phyloP scores from a whole-genome alignment of 2,888 invertebrate genomes.

The Tanytarsus gracilentus region DNA sequence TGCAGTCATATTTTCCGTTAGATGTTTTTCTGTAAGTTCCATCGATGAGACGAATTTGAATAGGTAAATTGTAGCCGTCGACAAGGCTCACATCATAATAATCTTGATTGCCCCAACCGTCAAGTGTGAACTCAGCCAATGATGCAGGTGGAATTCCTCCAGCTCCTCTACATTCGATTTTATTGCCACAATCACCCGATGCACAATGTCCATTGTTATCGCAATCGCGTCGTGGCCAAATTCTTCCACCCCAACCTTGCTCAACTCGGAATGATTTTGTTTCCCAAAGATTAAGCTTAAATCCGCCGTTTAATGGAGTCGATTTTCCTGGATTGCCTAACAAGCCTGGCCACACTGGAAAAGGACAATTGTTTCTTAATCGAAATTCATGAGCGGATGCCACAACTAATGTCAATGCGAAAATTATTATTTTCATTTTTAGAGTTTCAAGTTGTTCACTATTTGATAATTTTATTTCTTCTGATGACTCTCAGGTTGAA shows the following conservation, averaged over 20 bases:
- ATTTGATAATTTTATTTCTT: no score
- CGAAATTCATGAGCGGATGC: neutral
- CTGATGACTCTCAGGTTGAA: no score
- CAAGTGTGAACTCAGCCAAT: constrained; percentile 43
- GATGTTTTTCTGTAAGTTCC: constrained; percentile 31
- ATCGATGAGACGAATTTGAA: constrained; percentile 34
- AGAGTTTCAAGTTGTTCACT: neutral
- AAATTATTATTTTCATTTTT: neutral
- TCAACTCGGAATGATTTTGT: constrained; percentile 32
- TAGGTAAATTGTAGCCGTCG: constrained; percentile 45
- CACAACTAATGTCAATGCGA: neutral
- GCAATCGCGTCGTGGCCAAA: constrained; percentile 45
- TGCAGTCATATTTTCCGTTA: constrained; percentile 39
- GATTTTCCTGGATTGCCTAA: neutral
- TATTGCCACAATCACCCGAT: constrained; percentile 42
- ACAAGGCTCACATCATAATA: constrained; percentile 47
- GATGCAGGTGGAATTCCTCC: constrained; percentile 43
- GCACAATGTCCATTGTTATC: constrained; percentile 37
- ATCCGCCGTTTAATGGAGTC: neutral
- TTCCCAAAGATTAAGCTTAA: neutral
- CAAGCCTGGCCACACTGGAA: neutral
- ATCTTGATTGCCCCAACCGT: constrained; percentile 39
- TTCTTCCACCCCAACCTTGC: constrained; percentile 41
- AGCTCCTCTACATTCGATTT: constrained; percentile 39
- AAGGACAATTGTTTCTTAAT: neutral